phyloP scores from a whole-genome alignment of 2,113 vertebrate genomes.

The Beaufortia kweichowensis region DNA sequence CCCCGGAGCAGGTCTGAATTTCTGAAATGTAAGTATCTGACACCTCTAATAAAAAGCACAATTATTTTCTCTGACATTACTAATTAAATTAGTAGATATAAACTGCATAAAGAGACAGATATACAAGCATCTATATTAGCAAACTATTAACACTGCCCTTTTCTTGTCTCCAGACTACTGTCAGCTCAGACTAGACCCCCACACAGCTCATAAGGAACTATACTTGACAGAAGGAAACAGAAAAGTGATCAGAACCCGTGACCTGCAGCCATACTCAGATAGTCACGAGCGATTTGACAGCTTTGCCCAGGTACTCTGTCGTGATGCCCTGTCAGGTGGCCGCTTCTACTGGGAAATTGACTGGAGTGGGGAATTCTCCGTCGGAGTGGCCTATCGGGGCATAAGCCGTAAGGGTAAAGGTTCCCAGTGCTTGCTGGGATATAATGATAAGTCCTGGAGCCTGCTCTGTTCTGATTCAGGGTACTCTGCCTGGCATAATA shows the following conservation, averaged over 20 bases:
- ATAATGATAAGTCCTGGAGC: conserved; percentile 90
- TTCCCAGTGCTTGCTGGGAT: conserved; percentile 84
- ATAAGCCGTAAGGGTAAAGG: conserved; percentile 77
- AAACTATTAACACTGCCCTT: background rate
- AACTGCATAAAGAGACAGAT: background rate
- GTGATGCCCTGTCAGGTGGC: conserved; percentile 74
- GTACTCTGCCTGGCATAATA: conserved; percentile 88
- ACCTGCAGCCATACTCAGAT: conserved; percentile 72
- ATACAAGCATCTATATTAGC: background rate
- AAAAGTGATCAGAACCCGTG: conserved; percentile 73
- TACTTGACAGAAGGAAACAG: conserved; percentile 73
- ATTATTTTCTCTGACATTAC: background rate
- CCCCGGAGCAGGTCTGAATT: conserved; percentile 75
- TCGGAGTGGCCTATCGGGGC: conserved; percentile 82
- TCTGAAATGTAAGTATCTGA: conserved; percentile 71
- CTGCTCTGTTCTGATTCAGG: conserved; percentile 83
- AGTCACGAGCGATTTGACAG: conserved; percentile 77
- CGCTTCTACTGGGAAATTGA: conserved; percentile 93
- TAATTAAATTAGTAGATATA: background rate
- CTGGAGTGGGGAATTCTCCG: conserved; percentile 79
- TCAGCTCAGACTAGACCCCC: conserved; percentile 72
- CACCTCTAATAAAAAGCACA: background rate
- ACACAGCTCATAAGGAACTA: conserved; percentile 78
- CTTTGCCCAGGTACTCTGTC: conserved; percentile 88
- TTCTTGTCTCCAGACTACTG: conserved; percentile 69